Conservation (phyloP, 2,797 vertebrate genomes). For the Aeoliscus strigatus region DNA sequence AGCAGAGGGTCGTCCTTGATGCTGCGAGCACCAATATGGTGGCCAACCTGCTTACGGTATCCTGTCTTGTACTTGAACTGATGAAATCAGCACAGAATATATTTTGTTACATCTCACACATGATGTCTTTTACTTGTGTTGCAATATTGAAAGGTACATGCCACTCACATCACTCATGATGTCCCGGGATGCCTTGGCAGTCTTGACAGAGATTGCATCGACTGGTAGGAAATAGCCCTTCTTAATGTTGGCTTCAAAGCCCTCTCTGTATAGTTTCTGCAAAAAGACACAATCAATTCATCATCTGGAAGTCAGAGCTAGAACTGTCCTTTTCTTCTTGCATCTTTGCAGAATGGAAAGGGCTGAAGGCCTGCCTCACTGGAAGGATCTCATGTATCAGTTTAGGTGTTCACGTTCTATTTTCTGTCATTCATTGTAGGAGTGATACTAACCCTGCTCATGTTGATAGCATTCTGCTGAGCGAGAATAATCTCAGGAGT, state of each 20-base stretch:
- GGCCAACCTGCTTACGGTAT: conserved; percentile 88
- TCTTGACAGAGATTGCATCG: conserved; percentile 86
- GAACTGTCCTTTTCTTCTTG: too few relatives aligned
- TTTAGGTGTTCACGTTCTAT: too few relatives aligned
- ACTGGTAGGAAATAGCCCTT: conserved; percentile 84
- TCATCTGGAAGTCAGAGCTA: too few relatives aligned
- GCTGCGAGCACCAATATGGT: conserved; percentile 85
- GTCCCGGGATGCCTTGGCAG: conserved; percentile 91
- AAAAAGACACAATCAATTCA: background rate
- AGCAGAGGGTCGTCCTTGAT: conserved; percentile 85
- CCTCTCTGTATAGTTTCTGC: conserved; percentile 89
- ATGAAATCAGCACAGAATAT: conserved; percentile 14
- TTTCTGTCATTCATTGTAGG: too few relatives aligned
- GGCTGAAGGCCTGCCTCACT: too few relatives aligned
- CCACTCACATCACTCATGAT: conserved; percentile 92
- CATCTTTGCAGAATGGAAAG: too few relatives aligned
- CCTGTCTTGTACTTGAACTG: conserved; percentile 92
- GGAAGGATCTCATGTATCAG: too few relatives aligned
- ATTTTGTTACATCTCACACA: background rate
- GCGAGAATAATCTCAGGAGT: conserved; percentile 97
- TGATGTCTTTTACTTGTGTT: background rate
- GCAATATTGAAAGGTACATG: too few relatives aligned
- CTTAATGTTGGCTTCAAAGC: conserved; percentile 79
- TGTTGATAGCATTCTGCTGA: conserved; percentile 94
- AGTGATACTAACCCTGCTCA: conserved; percentile 81